These are phyloP conservation scores for Pecten maximus DNA, from an alignment of 2,888 invertebrate species.

Conservation along the genomic window DNA sequence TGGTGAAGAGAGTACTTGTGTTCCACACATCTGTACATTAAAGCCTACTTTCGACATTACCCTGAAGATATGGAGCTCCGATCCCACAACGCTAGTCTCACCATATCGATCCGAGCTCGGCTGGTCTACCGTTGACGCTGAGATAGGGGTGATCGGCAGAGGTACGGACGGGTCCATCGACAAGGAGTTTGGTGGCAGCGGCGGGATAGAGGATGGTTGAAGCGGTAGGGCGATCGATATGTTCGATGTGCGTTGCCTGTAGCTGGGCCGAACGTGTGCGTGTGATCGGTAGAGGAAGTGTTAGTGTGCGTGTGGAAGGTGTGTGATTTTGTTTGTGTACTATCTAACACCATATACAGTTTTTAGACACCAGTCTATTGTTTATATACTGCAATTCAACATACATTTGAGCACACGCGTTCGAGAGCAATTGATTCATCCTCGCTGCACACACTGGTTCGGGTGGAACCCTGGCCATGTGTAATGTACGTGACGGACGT, in stretches of 20 bases:
- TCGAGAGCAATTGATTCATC: not conserved
- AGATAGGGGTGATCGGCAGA: slow-evolving; percentile 4
- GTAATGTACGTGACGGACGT: not conserved
- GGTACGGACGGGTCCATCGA: not conserved
- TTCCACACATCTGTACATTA: slow-evolving; percentile 23
- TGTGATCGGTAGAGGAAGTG: not conserved
- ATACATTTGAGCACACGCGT: not conserved
- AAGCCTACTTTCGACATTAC: slow-evolving; percentile 21
- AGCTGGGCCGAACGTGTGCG: not conserved
- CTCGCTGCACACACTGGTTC: not conserved
- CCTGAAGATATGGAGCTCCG: slow-evolving; percentile 20
- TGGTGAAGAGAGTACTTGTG: not conserved
- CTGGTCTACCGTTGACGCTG: not conserved
- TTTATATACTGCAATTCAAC: not conserved
- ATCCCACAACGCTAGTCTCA: slow-evolving; percentile 13
- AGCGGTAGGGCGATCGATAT: slow-evolving; percentile 19
- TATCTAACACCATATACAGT: not conserved
- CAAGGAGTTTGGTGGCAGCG: not conserved
- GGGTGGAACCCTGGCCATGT: not conserved
- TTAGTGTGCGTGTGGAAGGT: not conserved
- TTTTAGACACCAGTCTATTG: not conserved
- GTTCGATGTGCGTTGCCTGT: slow-evolving; percentile 12
- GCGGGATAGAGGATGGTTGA: not conserved
- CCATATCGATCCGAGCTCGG: slow-evolving; percentile 17
- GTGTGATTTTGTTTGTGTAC: not conserved